A percentile compares a stretch with the other conserved stretches of the same genome.
phyloP scores from a whole-genome alignment of 2,797 vertebrate species.

The Pseudopleuronectes americanus region DNA sequence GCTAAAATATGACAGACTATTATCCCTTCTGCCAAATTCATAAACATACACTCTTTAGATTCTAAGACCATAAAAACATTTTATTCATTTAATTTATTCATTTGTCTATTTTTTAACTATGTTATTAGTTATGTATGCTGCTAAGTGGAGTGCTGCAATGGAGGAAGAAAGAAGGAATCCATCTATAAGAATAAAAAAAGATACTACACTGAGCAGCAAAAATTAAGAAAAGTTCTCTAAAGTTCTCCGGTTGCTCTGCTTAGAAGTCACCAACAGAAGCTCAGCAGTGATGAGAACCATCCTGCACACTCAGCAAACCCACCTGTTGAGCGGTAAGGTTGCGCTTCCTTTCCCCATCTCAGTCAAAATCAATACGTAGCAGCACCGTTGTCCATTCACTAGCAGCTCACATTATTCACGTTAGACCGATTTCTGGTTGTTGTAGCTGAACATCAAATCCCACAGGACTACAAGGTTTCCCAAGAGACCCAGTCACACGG shows the following conservation, averaged over 20 bases:
- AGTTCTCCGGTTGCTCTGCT: neutral
- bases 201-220: neutral
- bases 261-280: neutral
- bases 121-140: no score
- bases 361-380: slow-evolving; percentile 23
- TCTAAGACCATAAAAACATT: no score
- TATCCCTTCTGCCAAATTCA: neutral
- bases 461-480: slow-evolving; percentile 21
- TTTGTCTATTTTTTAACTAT: no score
- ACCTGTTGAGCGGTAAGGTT: neutral
- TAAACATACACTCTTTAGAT: neutral
- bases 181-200: no score
- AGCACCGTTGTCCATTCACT: slow-evolving; percentile 22
- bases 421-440: slow-evolving; percentile 7
- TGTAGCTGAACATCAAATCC: slow-evolving; percentile 33
- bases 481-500: slow-evolving; percentile 26
- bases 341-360: slow-evolving; percentile 3
- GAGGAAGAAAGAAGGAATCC: no score
- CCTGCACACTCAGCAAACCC: slow-evolving; percentile 1
- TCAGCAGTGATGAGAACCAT: neutral
- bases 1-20: neutral
- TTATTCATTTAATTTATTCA: no score
- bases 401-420: slow-evolving; percentile 35
- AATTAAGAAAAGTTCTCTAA: neutral
- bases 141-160: no score